These are phyloP conservation scores for Sebastes schlegelii DNA, from an alignment of 2,113 vertebrate species.

Conservation along the genomic window DNA sequence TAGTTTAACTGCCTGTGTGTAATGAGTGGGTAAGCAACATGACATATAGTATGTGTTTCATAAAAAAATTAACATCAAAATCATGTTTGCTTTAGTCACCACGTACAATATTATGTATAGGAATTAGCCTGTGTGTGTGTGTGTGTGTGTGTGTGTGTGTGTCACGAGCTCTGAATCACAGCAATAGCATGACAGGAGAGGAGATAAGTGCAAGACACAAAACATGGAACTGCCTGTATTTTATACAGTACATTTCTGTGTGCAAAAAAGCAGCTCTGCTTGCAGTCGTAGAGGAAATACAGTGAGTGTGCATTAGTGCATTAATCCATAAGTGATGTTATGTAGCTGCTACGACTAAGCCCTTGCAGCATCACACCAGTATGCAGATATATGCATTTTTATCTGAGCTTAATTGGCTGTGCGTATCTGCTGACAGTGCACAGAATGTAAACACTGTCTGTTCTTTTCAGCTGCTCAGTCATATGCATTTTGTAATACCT, in stretches of 20 bases:
- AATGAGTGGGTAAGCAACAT: slow-evolving; percentile 11
- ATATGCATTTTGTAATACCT: slow-evolving; percentile 19
- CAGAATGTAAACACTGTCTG: slow-evolving; percentile 17
- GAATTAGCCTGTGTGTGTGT: not conserved
- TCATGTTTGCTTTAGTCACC: not conserved
- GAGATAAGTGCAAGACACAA: not conserved
- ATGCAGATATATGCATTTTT: slow-evolving; percentile 51
- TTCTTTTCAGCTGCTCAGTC: slow-evolving; percentile 34
- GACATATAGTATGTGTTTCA: not conserved
- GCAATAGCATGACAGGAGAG: not conserved
- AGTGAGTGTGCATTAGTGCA: slow-evolving; percentile 40
- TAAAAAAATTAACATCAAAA: slow-evolving; percentile 10
- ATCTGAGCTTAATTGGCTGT: slow-evolving; percentile 52
- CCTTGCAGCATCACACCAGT: slow-evolving; percentile 35
- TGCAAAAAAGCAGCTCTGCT: slow-evolving; percentile 3
- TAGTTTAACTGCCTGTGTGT: slow-evolving; percentile 11
- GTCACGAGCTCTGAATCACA: not conserved
- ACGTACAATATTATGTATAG: not conserved
- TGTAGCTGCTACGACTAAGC: slow-evolving; percentile 30
- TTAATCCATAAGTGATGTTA: slow-evolving; percentile 45
- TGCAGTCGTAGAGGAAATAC: slow-evolving; percentile 20
- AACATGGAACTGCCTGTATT: not conserved
- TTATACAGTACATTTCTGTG: not conserved
- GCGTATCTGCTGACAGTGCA: slow-evolving; percentile 24
- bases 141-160: not conserved